phyloP scores from a whole-genome alignment of 2,888 invertebrate species.

The Phortica okadai region DNA sequence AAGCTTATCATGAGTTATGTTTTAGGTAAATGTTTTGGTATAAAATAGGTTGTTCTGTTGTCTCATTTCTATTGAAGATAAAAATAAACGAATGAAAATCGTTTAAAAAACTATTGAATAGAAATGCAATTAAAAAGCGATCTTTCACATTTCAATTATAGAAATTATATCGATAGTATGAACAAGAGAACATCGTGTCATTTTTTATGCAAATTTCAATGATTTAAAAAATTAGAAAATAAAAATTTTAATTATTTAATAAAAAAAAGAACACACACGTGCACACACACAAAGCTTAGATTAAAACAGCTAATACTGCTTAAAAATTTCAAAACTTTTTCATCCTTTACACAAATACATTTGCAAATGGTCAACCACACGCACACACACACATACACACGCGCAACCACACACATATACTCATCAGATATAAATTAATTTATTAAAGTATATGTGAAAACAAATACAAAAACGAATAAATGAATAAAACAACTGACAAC shows the following conservation, averaged over 20 bases:
- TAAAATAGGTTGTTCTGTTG: too few relatives aligned
- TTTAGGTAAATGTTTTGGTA: too few relatives aligned
- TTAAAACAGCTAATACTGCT: neutral
- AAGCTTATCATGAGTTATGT: too few relatives aligned
- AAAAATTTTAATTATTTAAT: neutral
- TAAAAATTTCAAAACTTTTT: constrained; percentile 2
- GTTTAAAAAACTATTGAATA: too few relatives aligned
- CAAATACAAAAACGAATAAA: constrained; percentile 24
- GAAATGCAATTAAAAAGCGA: too few relatives aligned
- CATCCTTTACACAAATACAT: neutral
- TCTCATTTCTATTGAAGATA: too few relatives aligned
- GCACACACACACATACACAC: constrained; percentile 8
- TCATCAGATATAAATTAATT: neutral
- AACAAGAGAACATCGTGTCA: too few relatives aligned
- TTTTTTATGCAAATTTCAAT: too few relatives aligned
- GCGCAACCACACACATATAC: neutral
- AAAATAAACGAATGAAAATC: too few relatives aligned
- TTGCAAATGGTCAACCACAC: neutral
- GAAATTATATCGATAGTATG: too few relatives aligned
- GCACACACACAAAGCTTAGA: neutral
- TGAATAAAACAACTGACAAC: constrained; percentile 7
- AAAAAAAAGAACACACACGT: neutral
- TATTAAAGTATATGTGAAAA: constrained; percentile 27
- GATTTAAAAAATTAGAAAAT: neutral
- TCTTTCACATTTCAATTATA: too few relatives aligned